Evolutionary conservation across 2,797 vertebrate genomes (phyloP).

Genomic region (Pampus argenteus): DNA sequence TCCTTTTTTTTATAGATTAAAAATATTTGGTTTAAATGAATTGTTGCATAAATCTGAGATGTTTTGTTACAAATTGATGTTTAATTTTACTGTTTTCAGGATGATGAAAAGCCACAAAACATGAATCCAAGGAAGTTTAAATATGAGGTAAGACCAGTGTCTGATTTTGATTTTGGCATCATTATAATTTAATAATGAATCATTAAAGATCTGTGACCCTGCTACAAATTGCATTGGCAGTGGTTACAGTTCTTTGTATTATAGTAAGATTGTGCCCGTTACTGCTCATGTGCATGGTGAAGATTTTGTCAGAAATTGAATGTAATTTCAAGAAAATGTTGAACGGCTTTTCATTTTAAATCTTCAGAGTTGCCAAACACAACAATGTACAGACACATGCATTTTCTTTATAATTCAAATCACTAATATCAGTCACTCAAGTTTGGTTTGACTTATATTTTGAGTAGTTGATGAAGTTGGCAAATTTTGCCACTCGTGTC

Average conservation of each 20-base stretch:
- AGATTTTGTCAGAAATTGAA: not conserved
- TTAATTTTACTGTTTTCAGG: slow-evolving; percentile 60
- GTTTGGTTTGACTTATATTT: not conserved
- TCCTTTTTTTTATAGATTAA: not conserved
- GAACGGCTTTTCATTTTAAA: slow-evolving; percentile 17
- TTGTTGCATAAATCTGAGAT: not conserved
- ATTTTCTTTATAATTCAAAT: not conserved
- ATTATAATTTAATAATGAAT: not conserved
- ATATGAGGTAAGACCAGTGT: slow-evolving; percentile 79
- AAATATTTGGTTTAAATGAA: not conserved
- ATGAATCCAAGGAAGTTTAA: slow-evolving; percentile 73
- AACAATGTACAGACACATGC: not conserved
- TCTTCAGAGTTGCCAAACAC: slow-evolving; percentile 14
- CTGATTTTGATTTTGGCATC: not conserved
- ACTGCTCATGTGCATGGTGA: not conserved
- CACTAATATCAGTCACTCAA: not conserved
- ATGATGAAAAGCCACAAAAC: slow-evolving; percentile 68
- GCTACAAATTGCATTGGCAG: not conserved
- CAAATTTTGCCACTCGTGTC: not conserved
- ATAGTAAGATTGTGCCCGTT: not conserved
- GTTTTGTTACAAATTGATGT: slow-evolving; percentile 1
- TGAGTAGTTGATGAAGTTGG: not conserved
- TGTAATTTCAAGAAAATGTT: not conserved
- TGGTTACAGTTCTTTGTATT: not conserved
- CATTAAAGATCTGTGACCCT: not conserved